A percentile compares a stretch with the other conserved stretches of the same genome.
Evolutionary conservation across 2,888 invertebrate species (phyloP).

Genomic region (Agapetus fuscipes): DNA sequence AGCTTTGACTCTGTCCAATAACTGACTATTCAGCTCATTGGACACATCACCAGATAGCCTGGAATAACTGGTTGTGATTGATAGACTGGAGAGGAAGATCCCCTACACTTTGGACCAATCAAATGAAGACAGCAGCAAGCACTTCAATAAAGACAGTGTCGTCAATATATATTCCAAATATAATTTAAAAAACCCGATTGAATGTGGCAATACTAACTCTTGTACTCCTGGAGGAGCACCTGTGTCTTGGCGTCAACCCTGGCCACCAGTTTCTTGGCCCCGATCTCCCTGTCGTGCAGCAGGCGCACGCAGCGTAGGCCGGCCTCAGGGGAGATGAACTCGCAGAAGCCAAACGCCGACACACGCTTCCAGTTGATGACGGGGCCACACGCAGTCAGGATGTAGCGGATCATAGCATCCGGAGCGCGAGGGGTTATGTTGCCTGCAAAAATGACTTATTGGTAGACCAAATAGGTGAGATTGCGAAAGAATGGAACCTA

Average conservation of each 20-base stretch:
- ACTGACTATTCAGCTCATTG: too few relatives aligned
- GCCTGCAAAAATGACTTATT: conserved; percentile 30
- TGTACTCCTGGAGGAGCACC: conserved; percentile 86
- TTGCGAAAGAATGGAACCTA: neutral
- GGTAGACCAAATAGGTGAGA: neutral
- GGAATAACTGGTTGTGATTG: too few relatives aligned
- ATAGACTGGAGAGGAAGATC: too few relatives aligned
- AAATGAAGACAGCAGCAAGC: too few relatives aligned
- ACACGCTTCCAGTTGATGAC: conserved; percentile 97
- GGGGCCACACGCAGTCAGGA: conserved; percentile 87
- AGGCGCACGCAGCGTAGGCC: conserved; percentile 89
- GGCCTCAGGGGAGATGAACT: conserved; percentile 87
- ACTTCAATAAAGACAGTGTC: too few relatives aligned
- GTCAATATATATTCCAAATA: too few relatives aligned
- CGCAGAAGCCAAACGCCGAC: conserved; percentile 96
- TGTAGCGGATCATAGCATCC: conserved; percentile 87
- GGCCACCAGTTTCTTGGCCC: conserved; percentile 88
- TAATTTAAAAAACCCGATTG: too few relatives aligned
- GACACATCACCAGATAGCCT: too few relatives aligned
- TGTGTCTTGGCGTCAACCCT: conserved; percentile 97
- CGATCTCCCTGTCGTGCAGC: conserved; percentile 85
- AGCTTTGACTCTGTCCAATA: too few relatives aligned
- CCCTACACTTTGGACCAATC: too few relatives aligned
- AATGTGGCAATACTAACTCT: conserved; percentile 60
- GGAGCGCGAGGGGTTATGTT: conserved; percentile 94